These are phyloP conservation scores for Tetramorium bicarinatum DNA, from an alignment of 2,888 invertebrate species.

Conservation along the genomic window DNA sequence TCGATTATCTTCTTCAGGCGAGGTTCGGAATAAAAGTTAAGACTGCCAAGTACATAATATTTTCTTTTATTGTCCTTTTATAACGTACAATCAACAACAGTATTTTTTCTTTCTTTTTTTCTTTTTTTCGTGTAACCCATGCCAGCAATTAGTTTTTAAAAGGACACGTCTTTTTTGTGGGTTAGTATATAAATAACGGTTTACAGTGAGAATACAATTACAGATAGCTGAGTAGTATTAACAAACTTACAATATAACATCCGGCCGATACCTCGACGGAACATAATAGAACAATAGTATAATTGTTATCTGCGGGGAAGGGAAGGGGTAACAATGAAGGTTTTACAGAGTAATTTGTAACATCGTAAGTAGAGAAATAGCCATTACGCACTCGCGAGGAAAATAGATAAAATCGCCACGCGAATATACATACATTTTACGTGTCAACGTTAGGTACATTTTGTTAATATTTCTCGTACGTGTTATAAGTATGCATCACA, in stretches of 20 bases:
- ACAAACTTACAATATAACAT: slow-evolving; percentile 55
- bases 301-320: slow-evolving; percentile 20
- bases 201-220: slow-evolving; percentile 64
- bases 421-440: slow-evolving; percentile 42
- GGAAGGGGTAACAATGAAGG: slow-evolving; percentile 48
- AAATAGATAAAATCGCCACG: slow-evolving; percentile 43
- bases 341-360: slow-evolving; percentile 38
- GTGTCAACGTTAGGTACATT: slow-evolving; percentile 63
- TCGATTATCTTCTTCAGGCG: background rate
- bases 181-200: slow-evolving; percentile 71
- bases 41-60: slow-evolving; percentile 54
- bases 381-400: slow-evolving; percentile 52
- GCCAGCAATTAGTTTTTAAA: slow-evolving; percentile 71
- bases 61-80: slow-evolving; percentile 80
- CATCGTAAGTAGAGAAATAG: slow-evolving; percentile 60
- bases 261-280: background rate
- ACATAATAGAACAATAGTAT: slow-evolving; percentile 12
- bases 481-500: slow-evolving; percentile 79
- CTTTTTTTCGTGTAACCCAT: slow-evolving; percentile 68
- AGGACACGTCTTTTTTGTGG: slow-evolving; percentile 65
- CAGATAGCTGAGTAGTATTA: slow-evolving; percentile 57
- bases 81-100: slow-evolving; percentile 80
- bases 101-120: background rate
- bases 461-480: slow-evolving; percentile 70
- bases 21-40: background rate